These are phyloP conservation scores for Neocloeon triangulifer DNA, from an alignment of 1,140 invertebrate genomes.

Conservation along the genomic window DNA sequence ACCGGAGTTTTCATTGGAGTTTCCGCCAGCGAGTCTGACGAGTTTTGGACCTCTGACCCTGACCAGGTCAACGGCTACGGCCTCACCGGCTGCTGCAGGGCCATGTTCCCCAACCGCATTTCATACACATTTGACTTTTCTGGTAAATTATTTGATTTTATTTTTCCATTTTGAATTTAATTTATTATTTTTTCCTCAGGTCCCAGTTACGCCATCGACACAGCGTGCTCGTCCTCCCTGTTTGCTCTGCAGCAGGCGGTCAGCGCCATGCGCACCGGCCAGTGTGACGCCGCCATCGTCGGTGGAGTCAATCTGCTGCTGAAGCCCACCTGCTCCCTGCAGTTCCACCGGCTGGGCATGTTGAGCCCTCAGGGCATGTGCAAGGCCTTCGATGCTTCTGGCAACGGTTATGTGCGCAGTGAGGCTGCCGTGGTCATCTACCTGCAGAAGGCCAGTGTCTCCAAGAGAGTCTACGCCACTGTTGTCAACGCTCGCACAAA, in stretches of 20 bases:
- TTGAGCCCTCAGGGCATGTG: slow-evolving; percentile 71
- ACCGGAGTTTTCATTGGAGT: slow-evolving; percentile 84
- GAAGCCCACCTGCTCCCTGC: slow-evolving; percentile 72
- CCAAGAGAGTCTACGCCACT: slow-evolving; percentile 64
- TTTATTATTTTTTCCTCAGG: slow-evolving; percentile 22
- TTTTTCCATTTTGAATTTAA: neutral
- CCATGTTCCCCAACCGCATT: slow-evolving; percentile 92
- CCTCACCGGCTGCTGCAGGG: slow-evolving; percentile 71
- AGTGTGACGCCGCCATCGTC: slow-evolving; percentile 83
- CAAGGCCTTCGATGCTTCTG: slow-evolving; percentile 75
- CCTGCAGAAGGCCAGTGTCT: slow-evolving; percentile 50
- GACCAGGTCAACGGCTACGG: slow-evolving; percentile 76
- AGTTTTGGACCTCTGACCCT: slow-evolving; percentile 48
- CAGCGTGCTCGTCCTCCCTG: slow-evolving; percentile 84
- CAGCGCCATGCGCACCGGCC: slow-evolving; percentile 51
- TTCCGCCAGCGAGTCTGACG: slow-evolving; percentile 64
- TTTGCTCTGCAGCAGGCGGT: slow-evolving; percentile 75
- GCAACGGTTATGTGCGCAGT: slow-evolving; percentile 76
- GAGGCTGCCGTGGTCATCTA: slow-evolving; percentile 65
- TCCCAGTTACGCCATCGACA: slow-evolving; percentile 82
- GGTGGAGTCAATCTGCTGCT: slow-evolving; percentile 63
- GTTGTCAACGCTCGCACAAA: slow-evolving; percentile 71
- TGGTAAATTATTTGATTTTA: slow-evolving; percentile 14
- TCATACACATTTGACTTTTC: slow-evolving; percentile 88
- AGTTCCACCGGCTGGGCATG: slow-evolving; percentile 83